phyloP scores from a whole-genome alignment of 1,140 invertebrate species.

The Zaprionus lachaisei region DNA sequence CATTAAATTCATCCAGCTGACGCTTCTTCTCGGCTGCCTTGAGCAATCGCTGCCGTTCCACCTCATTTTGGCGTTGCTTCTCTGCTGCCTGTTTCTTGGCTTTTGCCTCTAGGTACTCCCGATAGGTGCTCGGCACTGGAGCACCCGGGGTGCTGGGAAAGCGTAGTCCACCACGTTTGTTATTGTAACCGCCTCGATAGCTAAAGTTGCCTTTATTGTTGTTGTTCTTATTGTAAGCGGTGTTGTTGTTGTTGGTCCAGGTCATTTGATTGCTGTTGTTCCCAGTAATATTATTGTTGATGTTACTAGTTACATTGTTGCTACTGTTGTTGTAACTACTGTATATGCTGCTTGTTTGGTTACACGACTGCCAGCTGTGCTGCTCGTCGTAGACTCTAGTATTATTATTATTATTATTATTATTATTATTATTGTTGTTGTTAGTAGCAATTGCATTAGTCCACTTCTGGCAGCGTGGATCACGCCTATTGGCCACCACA shows the following conservation, averaged over 20 bases:
- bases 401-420: neutral
- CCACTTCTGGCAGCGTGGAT: constrained; percentile 31
- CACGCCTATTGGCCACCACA: neutral
- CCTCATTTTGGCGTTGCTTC: constrained; percentile 10
- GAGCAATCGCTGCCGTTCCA: constrained; percentile 1
- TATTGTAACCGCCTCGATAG: neutral
- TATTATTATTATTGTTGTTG: neutral
- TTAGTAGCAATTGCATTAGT: neutral
- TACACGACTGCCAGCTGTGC: constrained; percentile 11
- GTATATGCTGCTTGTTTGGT: constrained; percentile 4
- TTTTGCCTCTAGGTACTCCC: constrained; percentile 61
- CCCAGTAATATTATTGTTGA: neutral
- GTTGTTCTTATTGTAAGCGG: neutral
- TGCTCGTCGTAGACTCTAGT: neutral
- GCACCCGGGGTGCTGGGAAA: neutral
- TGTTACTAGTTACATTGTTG: neutral
- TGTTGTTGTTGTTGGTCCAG: neutral
- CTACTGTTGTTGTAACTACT: constrained; percentile 4
- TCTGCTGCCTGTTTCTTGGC: constrained; percentile 26
- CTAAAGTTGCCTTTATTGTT: neutral
- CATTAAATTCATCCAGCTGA: neutral
- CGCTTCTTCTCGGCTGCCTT: constrained; percentile 43
- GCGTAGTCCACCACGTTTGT: neutral
- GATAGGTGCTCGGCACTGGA: constrained; percentile 47
- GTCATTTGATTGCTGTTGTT: constrained; percentile 6